Base-by-base conservation (phyloP, 1,140 invertebrate genomes). In the Neodiprion pinetum region DNA sequence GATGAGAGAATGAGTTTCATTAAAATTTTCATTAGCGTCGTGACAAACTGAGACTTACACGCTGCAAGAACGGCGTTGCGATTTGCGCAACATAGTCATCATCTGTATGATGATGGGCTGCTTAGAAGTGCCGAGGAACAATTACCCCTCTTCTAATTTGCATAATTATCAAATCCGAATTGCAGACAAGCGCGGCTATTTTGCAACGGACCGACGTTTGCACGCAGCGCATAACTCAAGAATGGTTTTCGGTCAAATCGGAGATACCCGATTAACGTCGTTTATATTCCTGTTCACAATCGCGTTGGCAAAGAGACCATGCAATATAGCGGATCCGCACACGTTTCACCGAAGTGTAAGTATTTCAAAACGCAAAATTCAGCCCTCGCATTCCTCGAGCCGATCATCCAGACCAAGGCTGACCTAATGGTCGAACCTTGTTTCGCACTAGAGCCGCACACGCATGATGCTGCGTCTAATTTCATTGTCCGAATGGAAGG, bases 81-180 rank as follows among this genome's bases (percentile, higher is more conserved):
- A 61, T 61, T 40, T 61, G 53, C 53, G n/a, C 53, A 61, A 61
- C n/a, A 8, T 61, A 8, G 11, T 61, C 53, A 61, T 61, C 11
- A 61, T 61, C 53, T 17, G 53, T 40, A 40, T 40, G 28, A 40
- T 40, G 28, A 40, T 40, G 5, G 28, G 28, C 28, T 40, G 28
- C 28, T 40, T 40, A 40, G 28, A 40, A 40, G 28, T 40, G 28
- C 28, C 5, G 28, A 40, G 1, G 28, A 40, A 40, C 28, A 40
- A 40, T 40, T 4, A 40, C 28, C 5, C 5, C 28, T 40, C 28
- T 40, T 40, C 50, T 61, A 61, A 61, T 61, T 61, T 61, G 53
- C 53, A 61, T 61, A 61, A 61, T 61, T 61, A 61, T 61, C 53
- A 17, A 61, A 61, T 61, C 53, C 53, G n/a, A 61, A 61, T 61